A percentile compares a stretch with the other conserved stretches of the same genome.
Conservation (phyloP, 2,888 invertebrate genomes). For the Amphipoea lucens region DNA sequence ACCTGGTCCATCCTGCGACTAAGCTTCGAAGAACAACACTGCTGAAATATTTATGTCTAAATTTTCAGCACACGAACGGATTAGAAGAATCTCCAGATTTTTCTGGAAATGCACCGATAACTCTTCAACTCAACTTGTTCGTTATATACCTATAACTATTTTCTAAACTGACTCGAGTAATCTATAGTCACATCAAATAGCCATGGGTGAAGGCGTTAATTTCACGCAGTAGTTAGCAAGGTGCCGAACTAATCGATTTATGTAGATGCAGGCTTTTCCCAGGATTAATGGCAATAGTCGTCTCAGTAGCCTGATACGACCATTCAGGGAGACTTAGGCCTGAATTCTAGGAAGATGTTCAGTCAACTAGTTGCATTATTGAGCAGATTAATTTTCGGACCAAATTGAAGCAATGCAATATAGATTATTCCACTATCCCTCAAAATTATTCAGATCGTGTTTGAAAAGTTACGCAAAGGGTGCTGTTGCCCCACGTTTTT, state of each 20-base stretch:
- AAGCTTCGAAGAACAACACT: neutral
- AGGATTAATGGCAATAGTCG: slow-evolving; percentile 15
- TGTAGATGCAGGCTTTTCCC: neutral
- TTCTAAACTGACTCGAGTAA: neutral
- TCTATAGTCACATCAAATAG: neutral
- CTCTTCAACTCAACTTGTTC: neutral
- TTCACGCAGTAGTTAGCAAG: slow-evolving; percentile 13
- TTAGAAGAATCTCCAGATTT: neutral
- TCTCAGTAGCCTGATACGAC: neutral
- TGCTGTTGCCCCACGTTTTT: no score
- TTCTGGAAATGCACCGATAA: neutral
- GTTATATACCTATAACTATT: neutral
- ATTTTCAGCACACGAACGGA: neutral
- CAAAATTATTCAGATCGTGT: no score
- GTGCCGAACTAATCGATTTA: slow-evolving; percentile 1
- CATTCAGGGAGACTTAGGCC: neutral
- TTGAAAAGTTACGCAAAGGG: no score
- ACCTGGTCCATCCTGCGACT: neutral
- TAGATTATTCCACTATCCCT: no score
- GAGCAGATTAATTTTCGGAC: no score
- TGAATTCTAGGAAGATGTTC: neutral
- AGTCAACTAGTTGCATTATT: neutral
- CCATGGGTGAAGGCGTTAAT: neutral
- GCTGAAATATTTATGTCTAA: neutral
- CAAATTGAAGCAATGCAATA: no score